Conservation (phyloP, 2,797 vertebrate genomes). For the Triplophysa bombifrons region DNA sequence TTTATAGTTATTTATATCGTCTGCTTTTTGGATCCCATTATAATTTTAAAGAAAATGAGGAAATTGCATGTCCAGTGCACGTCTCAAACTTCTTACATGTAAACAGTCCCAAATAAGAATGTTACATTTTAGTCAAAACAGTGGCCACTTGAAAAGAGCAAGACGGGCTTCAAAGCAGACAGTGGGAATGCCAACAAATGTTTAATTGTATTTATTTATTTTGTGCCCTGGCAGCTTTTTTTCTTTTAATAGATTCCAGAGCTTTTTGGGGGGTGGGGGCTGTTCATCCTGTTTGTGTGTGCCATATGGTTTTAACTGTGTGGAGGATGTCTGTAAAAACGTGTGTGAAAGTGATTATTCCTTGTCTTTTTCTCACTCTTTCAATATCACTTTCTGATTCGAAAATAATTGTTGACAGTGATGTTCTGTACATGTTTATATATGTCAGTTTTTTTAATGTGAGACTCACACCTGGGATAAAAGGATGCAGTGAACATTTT, state of each 20-base stretch:
- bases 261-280: conserved; percentile 3
- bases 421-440: too few relatives aligned
- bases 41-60: conserved; percentile 23
- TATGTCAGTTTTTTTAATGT: neutral
- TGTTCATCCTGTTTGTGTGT: conserved; percentile 45
- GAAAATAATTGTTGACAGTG: conserved; percentile 48
- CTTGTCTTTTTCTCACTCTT: neutral
- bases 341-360: conserved; percentile 3
- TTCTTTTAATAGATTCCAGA: conserved; percentile 45
- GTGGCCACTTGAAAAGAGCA: conserved; percentile 28
- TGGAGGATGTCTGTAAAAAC: conserved; percentile 23
- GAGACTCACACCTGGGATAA: neutral
- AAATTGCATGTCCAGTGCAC: conserved; percentile 2
- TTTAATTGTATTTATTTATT: conserved; percentile 30
- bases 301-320: conserved; percentile 39
- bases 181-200: conserved; percentile 26
- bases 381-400: conserved; percentile 58
- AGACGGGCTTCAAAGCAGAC: conserved; percentile 25
- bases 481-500: too few relatives aligned
- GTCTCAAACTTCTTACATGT: conserved; percentile 1
- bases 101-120: conserved; percentile 35
- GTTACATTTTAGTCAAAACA: conserved; percentile 22
- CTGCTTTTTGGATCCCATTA: neutral
- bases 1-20: neutral
- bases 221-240: neutral